Base-by-base conservation (phyloP, 2,797 vertebrate genomes). In the Sandelia bainsii region DNA sequence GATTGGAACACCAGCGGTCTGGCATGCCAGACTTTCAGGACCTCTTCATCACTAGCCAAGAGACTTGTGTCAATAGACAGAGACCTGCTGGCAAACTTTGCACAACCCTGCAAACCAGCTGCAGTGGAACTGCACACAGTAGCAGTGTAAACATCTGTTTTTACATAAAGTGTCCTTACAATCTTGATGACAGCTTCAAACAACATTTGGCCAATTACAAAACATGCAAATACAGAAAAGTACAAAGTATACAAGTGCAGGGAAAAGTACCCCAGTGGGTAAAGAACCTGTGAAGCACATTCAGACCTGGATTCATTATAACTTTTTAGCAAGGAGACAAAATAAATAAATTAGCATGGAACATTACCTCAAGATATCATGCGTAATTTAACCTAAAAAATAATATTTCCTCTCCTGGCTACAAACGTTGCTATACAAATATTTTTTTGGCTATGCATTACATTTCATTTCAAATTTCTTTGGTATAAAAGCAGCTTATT, bases 21-120 rank as follows among this genome's bases (percentile, higher is more conserved):
- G 40, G 48, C 65, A 39, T 50, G 20, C 49, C 66, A 52, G 19
- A 66, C 42, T 6, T 58, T 69, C 54, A 32, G 34, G 80, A 29
- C 54, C 58, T 49, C 46, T 83, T 77, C 79, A 80, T 79, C 68
- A 82, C 69, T 66, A 86, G 83, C 82, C 88, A 74, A 72, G 40
- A 86, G 84, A 85, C 80, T 72, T 82, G 87, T 86, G 84, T 92
- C 80, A 83, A 90, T 82, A 88, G 79, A 84, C 80, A 78, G 37
- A 50, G 73, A 85, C 73, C 78, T 87, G 74, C 48, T 50, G 69
- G 87, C 84, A 85, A 82, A 92, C 77, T 64, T 91, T 42, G 23
- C 82, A 92, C 69, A 80, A 84, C 82, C 86, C 93, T 94, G 94
- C 93, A 95, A 94, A 87, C 94, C 94, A 91, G 94, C 94, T 95